Percentiles rank a stretch among this genome's conserved stretches.
Conservation (phyloP, 2,888 invertebrate genomes). For the Tiliacea aurago region DNA sequence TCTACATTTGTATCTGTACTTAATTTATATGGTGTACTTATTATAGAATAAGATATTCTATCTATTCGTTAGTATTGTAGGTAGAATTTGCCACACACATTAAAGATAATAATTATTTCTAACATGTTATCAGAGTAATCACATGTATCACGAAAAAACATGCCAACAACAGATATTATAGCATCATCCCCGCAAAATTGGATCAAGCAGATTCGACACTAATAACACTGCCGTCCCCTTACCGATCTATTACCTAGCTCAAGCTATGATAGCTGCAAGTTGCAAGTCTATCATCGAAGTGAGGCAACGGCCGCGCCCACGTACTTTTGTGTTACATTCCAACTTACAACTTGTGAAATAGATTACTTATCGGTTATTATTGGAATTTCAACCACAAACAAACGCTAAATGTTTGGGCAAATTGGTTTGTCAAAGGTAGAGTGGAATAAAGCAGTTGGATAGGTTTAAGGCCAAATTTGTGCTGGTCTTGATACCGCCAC, state of each 20-base stretch:
- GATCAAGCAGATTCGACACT: background rate
- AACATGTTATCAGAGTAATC: background rate
- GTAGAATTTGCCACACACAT: background rate
- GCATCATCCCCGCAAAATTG: background rate
- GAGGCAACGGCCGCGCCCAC: constrained; percentile 61
- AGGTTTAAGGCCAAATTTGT: background rate
- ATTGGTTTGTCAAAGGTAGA: background rate
- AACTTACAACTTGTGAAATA: constrained; percentile 55
- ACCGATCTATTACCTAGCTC: constrained; percentile 1
- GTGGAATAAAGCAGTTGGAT: background rate
- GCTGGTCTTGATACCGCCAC: background rate
- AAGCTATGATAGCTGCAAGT: constrained; percentile 4
- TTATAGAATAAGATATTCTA: background rate
- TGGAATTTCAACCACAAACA: constrained; percentile 36
- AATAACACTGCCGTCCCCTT: background rate
- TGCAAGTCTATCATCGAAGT: constrained; percentile 47
- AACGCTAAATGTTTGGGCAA: constrained; percentile 22
- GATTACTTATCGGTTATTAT: constrained; percentile 50
- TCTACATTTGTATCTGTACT: background rate
- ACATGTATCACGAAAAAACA: background rate
- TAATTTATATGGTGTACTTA: too few species aligned
- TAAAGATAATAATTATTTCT: background rate
- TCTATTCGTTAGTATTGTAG: background rate
- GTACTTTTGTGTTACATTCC: constrained; percentile 55
- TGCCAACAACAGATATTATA: background rate